Percentiles rank a stretch among this genome's conserved stretches.
phyloP scores from a whole-genome alignment of 2,113 vertebrate genomes.

The Trachemys scripta region DNA sequence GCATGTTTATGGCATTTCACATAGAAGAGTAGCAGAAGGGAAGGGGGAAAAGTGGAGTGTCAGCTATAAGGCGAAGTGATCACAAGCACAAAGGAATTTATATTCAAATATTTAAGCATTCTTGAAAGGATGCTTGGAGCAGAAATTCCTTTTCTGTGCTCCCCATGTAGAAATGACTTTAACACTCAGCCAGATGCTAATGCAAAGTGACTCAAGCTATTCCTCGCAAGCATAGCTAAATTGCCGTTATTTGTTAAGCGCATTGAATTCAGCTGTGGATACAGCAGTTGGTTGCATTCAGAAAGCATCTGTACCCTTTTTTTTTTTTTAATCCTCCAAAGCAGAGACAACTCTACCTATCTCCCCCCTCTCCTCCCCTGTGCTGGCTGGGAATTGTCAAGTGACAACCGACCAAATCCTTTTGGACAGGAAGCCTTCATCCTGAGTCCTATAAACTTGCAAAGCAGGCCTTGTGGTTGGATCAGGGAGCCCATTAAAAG shows the following conservation, averaged over 20 bases:
- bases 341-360: slow-evolving; percentile 83
- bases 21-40: slow-evolving; percentile 62
- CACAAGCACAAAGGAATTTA: slow-evolving; percentile 84
- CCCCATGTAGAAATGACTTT: slow-evolving; percentile 85
- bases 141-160: slow-evolving; percentile 85
- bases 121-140: slow-evolving; percentile 85
- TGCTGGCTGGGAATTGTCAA: slow-evolving; percentile 87
- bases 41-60: slow-evolving; percentile 70
- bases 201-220: slow-evolving; percentile 93
- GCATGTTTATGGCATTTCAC: slow-evolving; percentile 43
- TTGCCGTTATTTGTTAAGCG: slow-evolving; percentile 97
- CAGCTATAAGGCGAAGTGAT: slow-evolving; percentile 80
- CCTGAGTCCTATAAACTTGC: slow-evolving; percentile 81
- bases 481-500: slow-evolving; percentile 87
- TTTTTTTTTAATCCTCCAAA: slow-evolving; percentile 80
- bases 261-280: slow-evolving; percentile 91
- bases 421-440: slow-evolving; percentile 88
- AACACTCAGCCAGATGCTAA: slow-evolving; percentile 91
- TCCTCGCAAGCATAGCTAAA: slow-evolving; percentile 92
- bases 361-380: slow-evolving; percentile 72
- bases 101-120: slow-evolving; percentile 89
- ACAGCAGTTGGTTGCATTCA: slow-evolving; percentile 85
- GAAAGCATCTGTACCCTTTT: slow-evolving; percentile 84
- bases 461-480: slow-evolving; percentile 85
- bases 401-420: slow-evolving; percentile 88